Evolutionary conservation across 2,888 invertebrate species (phyloP).

Genomic region (Blastobasis lacticolella): DNA sequence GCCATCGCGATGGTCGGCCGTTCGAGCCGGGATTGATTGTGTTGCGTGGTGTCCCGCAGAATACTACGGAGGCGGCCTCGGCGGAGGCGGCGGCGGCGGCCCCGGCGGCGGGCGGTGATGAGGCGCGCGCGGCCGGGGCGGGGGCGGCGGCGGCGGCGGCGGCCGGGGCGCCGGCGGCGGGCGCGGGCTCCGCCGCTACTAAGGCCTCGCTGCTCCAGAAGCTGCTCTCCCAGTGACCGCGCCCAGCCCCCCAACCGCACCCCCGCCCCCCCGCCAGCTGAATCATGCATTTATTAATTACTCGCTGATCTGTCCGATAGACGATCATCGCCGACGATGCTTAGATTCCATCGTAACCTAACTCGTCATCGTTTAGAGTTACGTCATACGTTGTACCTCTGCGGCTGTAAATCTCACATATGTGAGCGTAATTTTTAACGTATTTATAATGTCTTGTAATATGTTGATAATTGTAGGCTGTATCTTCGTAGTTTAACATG

Average conservation of each 20-base stretch:
- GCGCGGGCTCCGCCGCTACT: slow-evolving; percentile 37
- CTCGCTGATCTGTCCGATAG: slow-evolving; percentile 32
- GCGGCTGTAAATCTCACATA: slow-evolving; percentile 60
- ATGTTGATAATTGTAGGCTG: slow-evolving; percentile 25
- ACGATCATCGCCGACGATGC: slow-evolving; percentile 30
- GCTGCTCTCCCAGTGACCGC: slow-evolving; percentile 84
- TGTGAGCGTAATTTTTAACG: slow-evolving; percentile 50
- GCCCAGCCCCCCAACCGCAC: slow-evolving; percentile 14
- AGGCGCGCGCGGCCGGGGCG: slow-evolving; percentile 26
- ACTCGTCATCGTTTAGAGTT: slow-evolving; percentile 35
- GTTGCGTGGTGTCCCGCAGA: slow-evolving; percentile 33
- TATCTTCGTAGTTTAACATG: slow-evolving; percentile 5
- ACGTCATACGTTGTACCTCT: slow-evolving; percentile 64
- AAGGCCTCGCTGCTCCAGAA: slow-evolving; percentile 89
- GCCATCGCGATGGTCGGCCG: neutral
- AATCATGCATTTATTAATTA: slow-evolving; percentile 56
- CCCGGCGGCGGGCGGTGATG: slow-evolving; percentile 38
- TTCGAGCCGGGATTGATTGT: no score
- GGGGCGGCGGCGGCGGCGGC: slow-evolving; percentile 20
- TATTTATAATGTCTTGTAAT: slow-evolving; percentile 51
- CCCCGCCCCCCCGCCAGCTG: slow-evolving; percentile 19
- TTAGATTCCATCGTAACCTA: slow-evolving; percentile 39
- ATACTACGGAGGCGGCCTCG: slow-evolving; percentile 70
- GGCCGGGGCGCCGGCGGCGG: slow-evolving; percentile 21
- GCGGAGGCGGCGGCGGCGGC: slow-evolving; percentile 49